Evolutionary conservation across 2,797 vertebrate species (phyloP), one percentile per base, ranked within the genome.

Genomic region (Chelon labrosus): DNA sequence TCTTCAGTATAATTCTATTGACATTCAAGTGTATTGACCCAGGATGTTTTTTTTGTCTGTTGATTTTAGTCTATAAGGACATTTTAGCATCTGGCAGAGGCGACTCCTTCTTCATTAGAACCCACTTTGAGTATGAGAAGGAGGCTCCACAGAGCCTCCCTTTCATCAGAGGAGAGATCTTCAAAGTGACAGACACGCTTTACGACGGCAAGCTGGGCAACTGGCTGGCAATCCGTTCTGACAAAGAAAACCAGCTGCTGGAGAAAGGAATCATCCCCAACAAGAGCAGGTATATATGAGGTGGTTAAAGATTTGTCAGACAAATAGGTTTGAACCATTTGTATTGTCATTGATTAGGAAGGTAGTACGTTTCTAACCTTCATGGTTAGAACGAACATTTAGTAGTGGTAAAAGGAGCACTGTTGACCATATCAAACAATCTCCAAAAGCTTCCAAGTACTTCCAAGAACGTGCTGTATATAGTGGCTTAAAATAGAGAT

Each of bases 251-350:
- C 88, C 96, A 97, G 70, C 95, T 97, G 12, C 74, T 96, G 88
- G 97, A 98, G 83, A 99, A 97, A 65, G 98, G 98, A 38, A 93
- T 98, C 84, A 98, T 99, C 86, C 98, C 98, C 80, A 98, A 96
- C 92, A 99, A 96, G 90, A 99, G 97, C 97, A 97, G 98, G 98
- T 90, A 42, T 54, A 72, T 70, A 31, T 10, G 3, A 16, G 14
- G 10, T 13, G 4, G 6, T 27, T 39, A 12, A 16, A 10, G 38
- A 7, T n/a, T 42, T 12, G 7, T 35, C 22, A 27, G 39, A 9
- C 5, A n/a, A 6, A 31, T 2, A 1, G 14, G 1, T 17, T 7
- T 53, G 17, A n/a, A 47, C 7, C 16, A 13, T 44, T 13, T 44
- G 7, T 17, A 7, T 44, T 14, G 16, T 14, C 42, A 44, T 7